Conservation (phyloP, 2,113 vertebrate genomes). For the Erythrocercus mccallii region DNA sequence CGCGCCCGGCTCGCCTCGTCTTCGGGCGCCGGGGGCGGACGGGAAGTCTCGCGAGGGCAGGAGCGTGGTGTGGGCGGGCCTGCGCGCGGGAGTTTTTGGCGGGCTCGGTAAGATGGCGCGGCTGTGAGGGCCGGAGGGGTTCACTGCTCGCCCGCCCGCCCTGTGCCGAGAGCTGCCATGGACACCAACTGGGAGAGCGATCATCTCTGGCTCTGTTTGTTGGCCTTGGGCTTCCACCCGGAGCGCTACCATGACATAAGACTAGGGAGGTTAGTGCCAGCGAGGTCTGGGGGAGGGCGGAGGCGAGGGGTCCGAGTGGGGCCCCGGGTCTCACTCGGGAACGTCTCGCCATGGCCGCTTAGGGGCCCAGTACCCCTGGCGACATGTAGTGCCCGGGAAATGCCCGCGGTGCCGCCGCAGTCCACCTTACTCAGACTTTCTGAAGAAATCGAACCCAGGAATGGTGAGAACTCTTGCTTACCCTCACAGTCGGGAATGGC, state of each 20-base stretch:
- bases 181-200: background rate
- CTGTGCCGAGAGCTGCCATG: background rate
- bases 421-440: fast-evolving
- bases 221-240: constrained; percentile 55
- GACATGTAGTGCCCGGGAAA: fast-evolving
- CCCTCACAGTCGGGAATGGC: fast-evolving
- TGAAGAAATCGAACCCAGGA: background rate
- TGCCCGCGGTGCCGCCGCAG: fast-evolving
- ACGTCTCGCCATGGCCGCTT: fast-evolving
- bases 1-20: fast-evolving
- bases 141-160: fast-evolving
- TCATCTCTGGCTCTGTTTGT: constrained; percentile 58
- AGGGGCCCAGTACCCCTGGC: background rate
- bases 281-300: background rate
- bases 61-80: fast-evolving
- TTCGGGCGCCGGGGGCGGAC: fast-evolving
- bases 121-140: fast-evolving
- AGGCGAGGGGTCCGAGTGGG: fast-evolving
- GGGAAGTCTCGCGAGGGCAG: background rate
- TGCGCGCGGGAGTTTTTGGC: background rate
- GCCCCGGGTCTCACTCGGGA: fast-evolving
- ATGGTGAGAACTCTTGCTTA: fast-evolving
- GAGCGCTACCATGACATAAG: fast-evolving
- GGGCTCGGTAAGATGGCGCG: background rate
- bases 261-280: constrained; percentile 51